These are phyloP conservation scores for Halictus ligatus DNA, from an alignment of 2,888 invertebrate species.

Conservation along the genomic window DNA sequence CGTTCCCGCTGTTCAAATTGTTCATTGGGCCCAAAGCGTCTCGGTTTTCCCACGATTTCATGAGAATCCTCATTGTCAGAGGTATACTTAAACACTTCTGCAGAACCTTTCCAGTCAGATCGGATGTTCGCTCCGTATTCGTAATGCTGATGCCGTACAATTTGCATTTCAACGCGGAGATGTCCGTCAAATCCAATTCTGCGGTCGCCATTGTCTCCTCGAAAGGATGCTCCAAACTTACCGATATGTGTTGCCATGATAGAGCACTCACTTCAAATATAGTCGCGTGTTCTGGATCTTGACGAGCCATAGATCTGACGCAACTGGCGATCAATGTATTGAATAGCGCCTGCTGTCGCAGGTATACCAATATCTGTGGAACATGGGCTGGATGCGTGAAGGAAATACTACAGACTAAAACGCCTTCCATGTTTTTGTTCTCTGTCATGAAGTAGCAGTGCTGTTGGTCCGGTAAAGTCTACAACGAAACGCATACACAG, in stretches of 20 bases:
- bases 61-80: constrained; percentile 93
- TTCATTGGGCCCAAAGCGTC: constrained; percentile 85
- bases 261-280: constrained; percentile 97
- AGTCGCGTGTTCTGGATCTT: constrained; percentile 91
- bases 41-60: constrained; percentile 92
- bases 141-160: constrained; percentile 87
- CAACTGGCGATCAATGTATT: constrained; percentile 95
- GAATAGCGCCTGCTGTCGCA: constrained; percentile 96
- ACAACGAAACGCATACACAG: constrained; percentile 67
- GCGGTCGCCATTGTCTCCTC: constrained; percentile 97
- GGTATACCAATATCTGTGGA: constrained; percentile 92
- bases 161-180: constrained; percentile 91
- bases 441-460: constrained; percentile 98
- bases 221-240: constrained; percentile 96
- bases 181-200: constrained; percentile 93
- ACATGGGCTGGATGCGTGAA: constrained; percentile 98
- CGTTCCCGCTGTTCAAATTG: constrained; percentile 85
- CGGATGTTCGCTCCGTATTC: constrained; percentile 85
- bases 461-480: constrained; percentile 96
- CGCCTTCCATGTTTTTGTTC: constrained; percentile 90
- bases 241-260: constrained; percentile 94
- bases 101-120: constrained; percentile 89
- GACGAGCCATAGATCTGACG: constrained; percentile 92
- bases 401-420: constrained; percentile 92
- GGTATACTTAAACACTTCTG: constrained; percentile 97